These are phyloP conservation scores for Piaya cayana DNA, from an alignment of 2,113 vertebrate genomes.

Conservation along the genomic window DNA sequence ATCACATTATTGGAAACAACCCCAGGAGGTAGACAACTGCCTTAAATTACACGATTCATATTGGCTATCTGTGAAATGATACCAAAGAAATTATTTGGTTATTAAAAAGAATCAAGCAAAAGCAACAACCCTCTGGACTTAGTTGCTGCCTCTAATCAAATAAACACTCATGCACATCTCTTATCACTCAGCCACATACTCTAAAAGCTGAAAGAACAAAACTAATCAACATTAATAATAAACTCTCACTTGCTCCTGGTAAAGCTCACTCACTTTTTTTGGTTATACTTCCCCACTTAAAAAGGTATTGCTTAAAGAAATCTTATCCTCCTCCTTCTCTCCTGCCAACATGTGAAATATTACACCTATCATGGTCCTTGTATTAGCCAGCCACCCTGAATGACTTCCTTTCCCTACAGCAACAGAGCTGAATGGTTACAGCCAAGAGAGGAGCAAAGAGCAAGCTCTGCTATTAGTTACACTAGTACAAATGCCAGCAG, in stretches of 20 bases:
- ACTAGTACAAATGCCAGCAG: background rate
- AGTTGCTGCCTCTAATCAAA: constrained; percentile 7
- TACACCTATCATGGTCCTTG: background rate
- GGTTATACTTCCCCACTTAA: background rate
- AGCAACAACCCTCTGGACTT: background rate
- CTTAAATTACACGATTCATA: background rate
- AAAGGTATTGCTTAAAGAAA: background rate
- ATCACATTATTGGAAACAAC: background rate
- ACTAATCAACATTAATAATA: background rate
- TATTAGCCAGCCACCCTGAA: background rate
- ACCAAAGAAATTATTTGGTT: constrained; percentile 20
- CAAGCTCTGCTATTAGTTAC: background rate
- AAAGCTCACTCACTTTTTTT: background rate
- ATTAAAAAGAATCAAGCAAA: constrained; percentile 24
- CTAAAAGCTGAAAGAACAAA: constrained; percentile 18
- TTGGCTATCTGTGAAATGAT: background rate
- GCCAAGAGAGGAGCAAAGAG: background rate
- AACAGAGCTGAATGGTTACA: background rate
- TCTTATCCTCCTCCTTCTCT: background rate
- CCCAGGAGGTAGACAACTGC: background rate
- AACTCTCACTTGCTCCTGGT: background rate
- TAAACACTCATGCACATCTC: background rate
- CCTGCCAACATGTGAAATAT: background rate
- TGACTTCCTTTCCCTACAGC: background rate
- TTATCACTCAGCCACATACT: constrained; percentile 10